A percentile compares a stretch with the other conserved stretches of the same genome.
These are phyloP conservation scores for Zaprionus gabonicus DNA, from an alignment of 1,140 invertebrate species.

Conservation along the genomic window DNA sequence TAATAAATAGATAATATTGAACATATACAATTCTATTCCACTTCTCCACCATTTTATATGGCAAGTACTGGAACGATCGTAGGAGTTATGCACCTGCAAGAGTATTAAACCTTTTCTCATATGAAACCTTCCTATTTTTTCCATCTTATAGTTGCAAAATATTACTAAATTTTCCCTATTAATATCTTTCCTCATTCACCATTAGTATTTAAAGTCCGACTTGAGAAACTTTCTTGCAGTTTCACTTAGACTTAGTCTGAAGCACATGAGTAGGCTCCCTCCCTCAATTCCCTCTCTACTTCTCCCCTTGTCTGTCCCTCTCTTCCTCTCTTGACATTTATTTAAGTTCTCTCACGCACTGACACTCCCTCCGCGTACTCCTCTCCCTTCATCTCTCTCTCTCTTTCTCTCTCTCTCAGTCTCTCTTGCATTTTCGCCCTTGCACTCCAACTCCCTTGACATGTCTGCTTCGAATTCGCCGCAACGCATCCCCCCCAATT, in stretches of 20 bases:
- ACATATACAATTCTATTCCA: too few relatives aligned
- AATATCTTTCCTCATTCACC: neutral
- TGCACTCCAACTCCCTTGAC: constrained; percentile 17
- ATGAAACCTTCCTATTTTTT: too few relatives aligned
- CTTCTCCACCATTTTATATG: too few relatives aligned
- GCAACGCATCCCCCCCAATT: neutral
- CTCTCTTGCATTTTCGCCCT: neutral
- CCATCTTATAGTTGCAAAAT: too few relatives aligned
- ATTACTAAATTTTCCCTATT: too few relatives aligned
- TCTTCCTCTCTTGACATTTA: neutral
- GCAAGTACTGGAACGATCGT: too few relatives aligned
- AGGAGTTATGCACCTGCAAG: too few relatives aligned
- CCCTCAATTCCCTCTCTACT: neutral
- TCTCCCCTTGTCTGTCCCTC: neutral
- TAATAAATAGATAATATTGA: too few relatives aligned
- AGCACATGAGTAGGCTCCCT: neutral
- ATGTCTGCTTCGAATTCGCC: constrained; percentile 23
- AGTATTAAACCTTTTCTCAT: neutral
- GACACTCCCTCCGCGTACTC: neutral
- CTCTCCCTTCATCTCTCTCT: neutral
- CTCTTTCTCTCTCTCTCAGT: neutral
- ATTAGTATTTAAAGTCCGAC: neutral
- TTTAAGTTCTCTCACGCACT: neutral
- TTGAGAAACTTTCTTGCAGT: neutral
- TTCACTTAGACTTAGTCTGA: neutral